Evolutionary conservation across 2,888 invertebrate species (phyloP), one percentile per base, ranked within the genome.

Genomic region (Eristalinus aeneus): DNA sequence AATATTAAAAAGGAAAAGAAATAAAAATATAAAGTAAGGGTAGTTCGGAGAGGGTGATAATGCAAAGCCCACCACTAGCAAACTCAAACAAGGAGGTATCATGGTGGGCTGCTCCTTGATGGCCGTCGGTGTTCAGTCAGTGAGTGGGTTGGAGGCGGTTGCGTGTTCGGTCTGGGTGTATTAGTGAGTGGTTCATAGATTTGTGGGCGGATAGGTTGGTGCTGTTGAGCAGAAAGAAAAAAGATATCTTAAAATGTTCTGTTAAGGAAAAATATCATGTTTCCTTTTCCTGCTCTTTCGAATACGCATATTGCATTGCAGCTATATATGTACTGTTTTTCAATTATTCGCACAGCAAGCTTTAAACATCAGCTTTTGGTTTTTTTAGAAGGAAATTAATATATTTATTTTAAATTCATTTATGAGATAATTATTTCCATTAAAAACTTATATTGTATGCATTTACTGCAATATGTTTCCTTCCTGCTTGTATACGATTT

Each of bases 31-130:
- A 54, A 77, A 81, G 58, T 73, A 64, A 81, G 85, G 85, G 81
- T 86, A 68, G 81, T 81, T 81, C 61, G 68, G 68, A 46, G 46
- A 63, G 76, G 85, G 85, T 73, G 85, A 81, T 77, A 85, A 80
- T 76, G 75, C 65, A 81, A 77, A 81, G 46, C 71, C 65, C 73
- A 73, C 85, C 77, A 73, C 80, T 76, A 72, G 67, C 39, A 63
- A 69, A 53, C 65, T 20, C 36, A 63, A 61, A 69, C 60, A 67
- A 63, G 53, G 64, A 39, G 60, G 74, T 31, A 78, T 22, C 64
- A 65, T 81, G 53, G 82, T 86, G 86, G 86, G 82, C 81, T 86
- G 82, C 86, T 86, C 86, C 86, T 86, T 86, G 86, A 82, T 77
- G 76, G 81, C 71, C 64, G 75, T 36, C 73, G n/a, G 46, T 46